These are phyloP conservation scores for Pachyseris speciosa DNA, from an alignment of 64 coral and sea anemone genomes.

Conservation along the genomic window DNA sequence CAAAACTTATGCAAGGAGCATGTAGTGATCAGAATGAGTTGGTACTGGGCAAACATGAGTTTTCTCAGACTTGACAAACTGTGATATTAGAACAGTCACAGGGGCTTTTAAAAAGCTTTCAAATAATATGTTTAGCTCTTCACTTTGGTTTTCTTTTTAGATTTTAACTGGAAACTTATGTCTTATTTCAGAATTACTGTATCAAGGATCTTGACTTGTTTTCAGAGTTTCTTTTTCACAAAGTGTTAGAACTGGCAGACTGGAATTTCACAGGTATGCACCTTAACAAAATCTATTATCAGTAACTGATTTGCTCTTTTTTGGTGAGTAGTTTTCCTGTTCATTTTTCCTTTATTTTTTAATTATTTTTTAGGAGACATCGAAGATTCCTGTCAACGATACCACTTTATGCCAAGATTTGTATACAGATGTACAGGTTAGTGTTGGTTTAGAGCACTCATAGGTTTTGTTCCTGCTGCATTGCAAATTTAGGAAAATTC, in stretches of 20 bases:
- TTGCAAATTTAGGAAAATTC: no score
- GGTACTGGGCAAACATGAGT: no score
- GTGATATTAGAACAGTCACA: no score
- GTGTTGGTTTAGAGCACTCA: no score
- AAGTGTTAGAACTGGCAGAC: constrained; percentile 90
- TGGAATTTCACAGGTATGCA: constrained; percentile 74
- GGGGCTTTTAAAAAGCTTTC: no score
- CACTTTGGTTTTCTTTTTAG: background rate
- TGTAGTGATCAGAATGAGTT: no score
- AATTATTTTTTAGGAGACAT: constrained; percentile 50
- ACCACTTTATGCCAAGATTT: constrained; percentile 99
- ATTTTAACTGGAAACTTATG: background rate
- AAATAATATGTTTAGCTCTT: no score
- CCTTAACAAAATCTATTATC: background rate
- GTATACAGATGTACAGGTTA: constrained; percentile 44
- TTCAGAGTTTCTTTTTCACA: constrained; percentile 88
- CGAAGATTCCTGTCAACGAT: constrained; percentile 62
- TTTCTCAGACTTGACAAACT: no score
- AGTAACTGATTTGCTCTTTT: background rate
- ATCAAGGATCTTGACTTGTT: constrained; percentile 92
- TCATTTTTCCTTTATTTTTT: background rate
- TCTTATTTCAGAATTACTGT: constrained; percentile 89
- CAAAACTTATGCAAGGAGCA: no score
- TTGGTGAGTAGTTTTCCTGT: background rate
- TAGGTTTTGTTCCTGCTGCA: no score